Percentiles rank a stretch among this genome's conserved stretches.
phyloP scores from a whole-genome alignment of 2,888 invertebrate genomes.

The Chloromyia formosa region DNA sequence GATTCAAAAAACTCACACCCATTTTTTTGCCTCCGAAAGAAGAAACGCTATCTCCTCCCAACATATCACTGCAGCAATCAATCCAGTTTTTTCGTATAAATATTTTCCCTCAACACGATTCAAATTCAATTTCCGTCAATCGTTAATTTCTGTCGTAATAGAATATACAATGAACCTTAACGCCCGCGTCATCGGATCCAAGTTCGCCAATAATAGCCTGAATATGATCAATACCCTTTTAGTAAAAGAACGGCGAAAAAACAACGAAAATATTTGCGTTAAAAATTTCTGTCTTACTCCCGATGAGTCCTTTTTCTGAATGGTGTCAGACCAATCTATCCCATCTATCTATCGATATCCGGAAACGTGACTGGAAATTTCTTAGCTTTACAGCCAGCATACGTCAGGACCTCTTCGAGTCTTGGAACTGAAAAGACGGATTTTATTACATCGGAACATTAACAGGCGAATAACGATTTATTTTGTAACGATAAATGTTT shows the following conservation, averaged over 20 bases:
- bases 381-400: not conserved
- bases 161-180: no score
- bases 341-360: conserved; percentile 6
- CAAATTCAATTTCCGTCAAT: conserved; percentile 10
- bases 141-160: not conserved
- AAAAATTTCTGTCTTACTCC: conserved; percentile 10
- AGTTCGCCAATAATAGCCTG: not conserved
- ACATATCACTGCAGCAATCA: no score
- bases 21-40: no score
- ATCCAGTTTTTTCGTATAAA: not conserved
- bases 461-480: not conserved
- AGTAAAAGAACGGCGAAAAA: no score
- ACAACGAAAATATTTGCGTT: not conserved
- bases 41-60: no score
- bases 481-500: conserved; percentile 1
- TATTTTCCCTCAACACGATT: not conserved
- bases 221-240: not conserved
- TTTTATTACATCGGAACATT: not conserved
- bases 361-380: conserved; percentile 18
- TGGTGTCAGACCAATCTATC: not conserved
- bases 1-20: no score
- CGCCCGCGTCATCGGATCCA: not conserved
- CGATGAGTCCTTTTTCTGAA: not conserved
- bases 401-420: not conserved
- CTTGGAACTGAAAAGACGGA: not conserved